Base-by-base conservation (phyloP, 2,888 invertebrate species). In the Apodemia hepburni region DNA sequence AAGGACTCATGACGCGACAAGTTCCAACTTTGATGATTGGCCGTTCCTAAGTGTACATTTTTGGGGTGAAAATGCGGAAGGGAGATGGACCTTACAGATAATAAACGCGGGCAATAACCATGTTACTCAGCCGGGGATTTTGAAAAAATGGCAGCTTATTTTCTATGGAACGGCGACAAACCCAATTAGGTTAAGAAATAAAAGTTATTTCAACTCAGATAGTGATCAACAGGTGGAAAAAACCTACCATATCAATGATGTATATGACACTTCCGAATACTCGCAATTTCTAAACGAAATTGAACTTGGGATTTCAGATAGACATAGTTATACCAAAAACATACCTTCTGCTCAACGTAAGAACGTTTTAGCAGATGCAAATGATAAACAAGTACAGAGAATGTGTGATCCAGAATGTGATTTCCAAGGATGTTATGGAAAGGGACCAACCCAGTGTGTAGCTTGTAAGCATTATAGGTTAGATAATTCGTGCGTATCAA, bases 21-120 rank as follows among this genome's bases (percentile, higher is more conserved):
- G 96, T 81, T 97, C 97, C 60, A 98, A 97, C 79, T 99, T 99
- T 85, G 97, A 98, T 83, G 98, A 98, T 82, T 99, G 99, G 99
- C 98, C 99, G 15, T 99, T 99, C 93, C 93, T 99, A 74, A 98
- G 98, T 78, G 98, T 99, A 18, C 99, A 99, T 84, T 99, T 97
- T 87, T 99, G 99, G 99, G 99, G 99, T 29, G 97, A 97, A 84
- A 97, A 95, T 74, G 96, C 96, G 60, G 96, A 97, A 76, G 97
- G 97, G 38, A 93, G 96, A 69, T 98, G 97, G 98, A 96, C 95
- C 27, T 86, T 98, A 67, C 96, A 97, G 82, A 95, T 97, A 73
- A 93, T 94, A 72, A 94, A 94, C 72, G 93, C 93, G 11, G 97
- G 97, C 47, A 95, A 95, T 73, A 93, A 96, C 67, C 95, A 96